Percentiles rank a stretch among this genome's conserved stretches.
phyloP scores from a whole-genome alignment of 1,140 invertebrate genomes.

The Leptoteleia sp. region DNA sequence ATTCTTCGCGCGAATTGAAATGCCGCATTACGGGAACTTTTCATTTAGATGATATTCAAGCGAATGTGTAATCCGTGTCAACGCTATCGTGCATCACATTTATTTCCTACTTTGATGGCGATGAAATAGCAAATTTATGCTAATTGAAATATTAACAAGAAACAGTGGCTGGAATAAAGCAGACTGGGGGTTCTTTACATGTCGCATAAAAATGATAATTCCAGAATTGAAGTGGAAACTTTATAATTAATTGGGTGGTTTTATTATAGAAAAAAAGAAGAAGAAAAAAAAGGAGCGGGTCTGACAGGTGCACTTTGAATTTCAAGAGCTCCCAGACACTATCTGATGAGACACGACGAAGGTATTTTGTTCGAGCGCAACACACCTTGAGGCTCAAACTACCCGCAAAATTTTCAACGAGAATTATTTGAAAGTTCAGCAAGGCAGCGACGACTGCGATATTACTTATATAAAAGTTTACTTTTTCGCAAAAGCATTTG shows the following conservation, averaged over 20 bases:
- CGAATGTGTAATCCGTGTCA: no score
- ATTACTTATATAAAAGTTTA: slow-evolving; percentile 69
- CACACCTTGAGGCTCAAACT: slow-evolving; percentile 51
- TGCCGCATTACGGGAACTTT: no score
- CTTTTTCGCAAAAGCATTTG: slow-evolving; percentile 64
- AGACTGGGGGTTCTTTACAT: no score
- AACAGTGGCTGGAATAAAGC: no score
- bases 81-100: no score
- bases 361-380: slow-evolving; percentile 37
- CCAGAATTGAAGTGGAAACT: background rate
- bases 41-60: no score
- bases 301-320: slow-evolving; percentile 32
- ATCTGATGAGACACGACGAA: slow-evolving; percentile 31
- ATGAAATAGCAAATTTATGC: no score
- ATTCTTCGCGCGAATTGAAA: no score
- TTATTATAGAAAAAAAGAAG: slow-evolving; percentile 31
- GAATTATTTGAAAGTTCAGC: slow-evolving; percentile 64
- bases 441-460: slow-evolving; percentile 55
- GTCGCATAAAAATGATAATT: no score
- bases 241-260: slow-evolving; percentile 17
- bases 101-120: no score
- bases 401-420: slow-evolving; percentile 54
- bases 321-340: slow-evolving; percentile 40
- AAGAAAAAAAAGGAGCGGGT: no score
- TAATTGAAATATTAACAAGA: no score